phyloP scores from a whole-genome alignment of 2,797 vertebrate genomes.

The Antennarius maculatus region DNA sequence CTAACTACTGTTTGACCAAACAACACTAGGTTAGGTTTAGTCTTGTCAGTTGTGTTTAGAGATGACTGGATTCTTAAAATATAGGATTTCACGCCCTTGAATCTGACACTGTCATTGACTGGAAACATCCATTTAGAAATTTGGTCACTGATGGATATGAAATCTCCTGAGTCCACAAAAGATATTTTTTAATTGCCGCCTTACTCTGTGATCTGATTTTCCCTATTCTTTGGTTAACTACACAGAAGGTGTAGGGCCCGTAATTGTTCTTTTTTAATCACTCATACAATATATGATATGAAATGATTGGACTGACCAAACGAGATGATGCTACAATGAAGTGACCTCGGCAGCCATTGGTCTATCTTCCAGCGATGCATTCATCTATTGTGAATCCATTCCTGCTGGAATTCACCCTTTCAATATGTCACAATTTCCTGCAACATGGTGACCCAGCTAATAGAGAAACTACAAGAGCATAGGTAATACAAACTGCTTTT shows the following conservation, averaged over 20 bases:
- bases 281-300: constrained; percentile 6
- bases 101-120: constrained; percentile 56
- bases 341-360: too few species aligned
- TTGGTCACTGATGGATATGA: constrained; percentile 64
- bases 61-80: constrained; percentile 68
- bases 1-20: constrained; percentile 11
- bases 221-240: constrained; percentile 31
- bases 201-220: constrained; percentile 45
- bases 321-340: too few species aligned
- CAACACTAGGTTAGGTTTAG: constrained; percentile 30
- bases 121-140: constrained; percentile 53
- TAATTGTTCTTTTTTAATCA: constrained; percentile 27
- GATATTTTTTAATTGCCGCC: constrained; percentile 28
- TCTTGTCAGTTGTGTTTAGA: constrained; percentile 30
- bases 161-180: constrained; percentile 40
- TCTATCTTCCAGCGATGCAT: too few species aligned
- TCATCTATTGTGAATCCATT: too few species aligned
- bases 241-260: neutral
- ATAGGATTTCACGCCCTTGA: constrained; percentile 36
- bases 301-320: constrained; percentile 31
- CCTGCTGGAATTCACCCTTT: too few species aligned
- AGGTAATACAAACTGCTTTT: too few species aligned
- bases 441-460: too few species aligned
- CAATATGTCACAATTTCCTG: too few species aligned
- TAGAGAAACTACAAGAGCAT: too few species aligned